Base-by-base conservation (phyloP, 2,113 vertebrate genomes). In the Vulpes lagopus region DNA sequence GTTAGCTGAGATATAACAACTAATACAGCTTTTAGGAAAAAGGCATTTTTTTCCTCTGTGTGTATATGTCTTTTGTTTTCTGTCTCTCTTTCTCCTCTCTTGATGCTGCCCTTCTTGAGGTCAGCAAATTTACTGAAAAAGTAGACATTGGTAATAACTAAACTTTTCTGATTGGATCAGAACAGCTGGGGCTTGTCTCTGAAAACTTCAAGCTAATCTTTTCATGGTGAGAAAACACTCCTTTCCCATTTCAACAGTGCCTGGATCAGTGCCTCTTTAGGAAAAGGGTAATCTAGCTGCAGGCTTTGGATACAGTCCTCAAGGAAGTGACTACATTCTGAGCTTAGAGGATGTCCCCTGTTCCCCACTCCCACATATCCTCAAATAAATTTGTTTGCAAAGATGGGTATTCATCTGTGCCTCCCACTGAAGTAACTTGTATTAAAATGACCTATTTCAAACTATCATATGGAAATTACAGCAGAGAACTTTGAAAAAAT, bases 401-500 rank as follows among this genome's bases (percentile, higher is more conserved):
- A 94, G 69, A 15, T 97, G 49, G 0, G 53, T 71, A 88, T 32
- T 60, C 95, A 38, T 82, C 60, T 91, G 20, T 89, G 78, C 7
- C 67, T 2, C 0, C 23, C 1, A 4, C 0, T 8, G 69, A 80
- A 67, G 74, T 53, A 67, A 79, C 17, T 27, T 97, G 93, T 79
- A 16, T 79, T 93, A 82, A 94, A 53, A 71, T 32, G 62, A 89
- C 17, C 0, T 0, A 65, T 82, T 95, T 82, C 80, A 94, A 92
- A 88, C 87, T 20, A 95, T 86, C 38, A 73, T 92, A 23, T 71
- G 90, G 81, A 90, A 79, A 97, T 43, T 91, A 94, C 38, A 76
- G 57, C 10, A 91, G 32, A 98, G 93, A 97, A 98, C 91, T 88
- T 89, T 94, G 57, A 80, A 97, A 78, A 88, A 92, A 79, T 92